phyloP scores from a whole-genome alignment of 2,888 invertebrate genomes.

The Ferrisia virgata region DNA sequence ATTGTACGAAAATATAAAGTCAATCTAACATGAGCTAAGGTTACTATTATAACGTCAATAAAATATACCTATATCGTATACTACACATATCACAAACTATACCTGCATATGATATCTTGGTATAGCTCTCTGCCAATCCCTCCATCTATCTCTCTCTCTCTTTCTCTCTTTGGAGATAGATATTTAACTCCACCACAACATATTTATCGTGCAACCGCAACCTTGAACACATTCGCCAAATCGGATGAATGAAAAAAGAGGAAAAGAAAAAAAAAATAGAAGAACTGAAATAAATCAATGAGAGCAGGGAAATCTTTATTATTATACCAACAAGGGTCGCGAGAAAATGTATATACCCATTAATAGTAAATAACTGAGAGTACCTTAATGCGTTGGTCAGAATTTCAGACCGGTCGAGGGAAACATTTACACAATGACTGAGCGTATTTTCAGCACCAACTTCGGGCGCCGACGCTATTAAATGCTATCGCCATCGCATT shows the following conservation, averaged over 20 bases:
- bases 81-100: neutral
- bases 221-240: neutral
- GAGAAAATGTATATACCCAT: slow-evolving; percentile 23
- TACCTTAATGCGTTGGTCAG: slow-evolving; percentile 31
- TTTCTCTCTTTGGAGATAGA: too few species aligned
- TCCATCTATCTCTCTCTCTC: neutral
- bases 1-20: slow-evolving; percentile 4
- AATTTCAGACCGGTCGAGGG: neutral
- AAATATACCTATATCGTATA: neutral
- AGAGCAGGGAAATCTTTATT: neutral
- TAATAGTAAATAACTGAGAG: slow-evolving; percentile 30
- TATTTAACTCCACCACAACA: neutral
- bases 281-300: slow-evolving; percentile 10
- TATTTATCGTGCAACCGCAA: neutral
- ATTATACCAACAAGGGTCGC: neutral
- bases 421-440: slow-evolving; percentile 42
- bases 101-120: neutral
- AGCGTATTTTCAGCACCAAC: slow-evolving; percentile 39
- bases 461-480: slow-evolving; percentile 42
- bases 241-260: neutral
- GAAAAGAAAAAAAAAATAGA: neutral
- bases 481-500: slow-evolving; percentile 8
- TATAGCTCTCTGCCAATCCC: neutral
- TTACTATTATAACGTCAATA: neutral
- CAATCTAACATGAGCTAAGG: neutral